These are phyloP conservation scores for Mya arenaria DNA, from an alignment of 1,140 invertebrate species.

Conservation along the genomic window DNA sequence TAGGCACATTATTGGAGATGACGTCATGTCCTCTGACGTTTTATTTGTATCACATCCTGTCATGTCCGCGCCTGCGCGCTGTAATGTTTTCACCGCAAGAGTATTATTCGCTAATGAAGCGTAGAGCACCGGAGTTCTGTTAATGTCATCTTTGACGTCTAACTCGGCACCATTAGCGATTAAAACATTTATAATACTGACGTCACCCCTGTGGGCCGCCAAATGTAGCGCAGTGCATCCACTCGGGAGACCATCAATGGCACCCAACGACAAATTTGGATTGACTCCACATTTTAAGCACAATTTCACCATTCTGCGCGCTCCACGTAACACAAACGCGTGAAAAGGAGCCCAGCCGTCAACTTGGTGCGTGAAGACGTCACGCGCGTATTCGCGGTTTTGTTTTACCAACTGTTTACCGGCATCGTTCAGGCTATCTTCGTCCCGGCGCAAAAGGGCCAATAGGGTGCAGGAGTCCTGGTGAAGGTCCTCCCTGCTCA, in stretches of 20 bases:
- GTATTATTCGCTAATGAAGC: conserved; percentile 67
- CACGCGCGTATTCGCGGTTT: conserved; percentile 62
- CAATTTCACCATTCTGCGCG: conserved; percentile 72
- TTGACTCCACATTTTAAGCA: conserved; percentile 68
- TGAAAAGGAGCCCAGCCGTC: conserved; percentile 77
- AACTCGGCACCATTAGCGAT: conserved; percentile 66
- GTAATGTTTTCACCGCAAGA: conserved; percentile 68
- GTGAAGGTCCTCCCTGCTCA: conserved; percentile 55
- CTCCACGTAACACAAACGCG: conserved; percentile 73
- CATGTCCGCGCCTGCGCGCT: conserved; percentile 72
- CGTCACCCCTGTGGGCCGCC: conserved; percentile 75
- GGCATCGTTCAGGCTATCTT: conserved; percentile 68
- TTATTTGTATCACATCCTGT: conserved; percentile 44
- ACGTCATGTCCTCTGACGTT: conserved; percentile 25
- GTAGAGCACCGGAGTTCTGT: conserved; percentile 70
- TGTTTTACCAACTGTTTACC: conserved; percentile 68
- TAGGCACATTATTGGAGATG: conserved; percentile 51
- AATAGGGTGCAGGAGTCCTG: conserved; percentile 67
- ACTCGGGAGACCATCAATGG: conserved; percentile 71
- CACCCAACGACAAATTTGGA: conserved; percentile 71
- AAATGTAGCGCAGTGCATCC: conserved; percentile 73
- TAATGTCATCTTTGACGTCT: conserved; percentile 57
- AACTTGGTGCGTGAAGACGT: conserved; percentile 68
- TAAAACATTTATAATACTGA: conserved; percentile 72
- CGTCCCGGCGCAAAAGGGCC: conserved; percentile 67